A percentile compares a stretch with the other conserved stretches of the same genome.
These are phyloP conservation scores for Paracyclopina nana DNA, from an alignment of 1,140 invertebrate species.

Conservation along the genomic window DNA sequence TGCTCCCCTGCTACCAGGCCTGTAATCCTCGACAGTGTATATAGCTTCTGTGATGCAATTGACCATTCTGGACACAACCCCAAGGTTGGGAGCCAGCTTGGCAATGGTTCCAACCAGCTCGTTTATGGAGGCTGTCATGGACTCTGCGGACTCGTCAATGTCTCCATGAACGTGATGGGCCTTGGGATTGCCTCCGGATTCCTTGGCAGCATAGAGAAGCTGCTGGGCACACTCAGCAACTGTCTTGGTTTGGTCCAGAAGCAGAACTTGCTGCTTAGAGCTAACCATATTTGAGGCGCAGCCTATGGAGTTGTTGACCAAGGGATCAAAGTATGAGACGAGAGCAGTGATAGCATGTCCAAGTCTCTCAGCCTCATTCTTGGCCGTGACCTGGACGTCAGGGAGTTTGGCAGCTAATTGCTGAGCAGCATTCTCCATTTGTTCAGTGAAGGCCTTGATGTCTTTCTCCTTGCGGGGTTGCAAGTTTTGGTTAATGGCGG, in stretches of 20 bases:
- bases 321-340: slow-evolving; percentile 56
- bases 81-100: slow-evolving; percentile 60
- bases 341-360: slow-evolving; percentile 69
- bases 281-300: slow-evolving; percentile 65
- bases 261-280: slow-evolving; percentile 62
- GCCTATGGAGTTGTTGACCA: slow-evolving; percentile 59
- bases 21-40: slow-evolving; percentile 48
- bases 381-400: slow-evolving; percentile 54
- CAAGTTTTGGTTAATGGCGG: slow-evolving; percentile 62
- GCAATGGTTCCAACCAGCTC: slow-evolving; percentile 63
- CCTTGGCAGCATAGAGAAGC: slow-evolving; percentile 61
- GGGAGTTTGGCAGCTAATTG: slow-evolving; percentile 57
- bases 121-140: slow-evolving; percentile 37
- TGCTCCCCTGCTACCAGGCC: slow-evolving; percentile 23
- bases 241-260: slow-evolving; percentile 82
- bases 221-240: slow-evolving; percentile 74
- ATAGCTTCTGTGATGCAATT: slow-evolving; percentile 74
- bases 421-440: slow-evolving; percentile 39
- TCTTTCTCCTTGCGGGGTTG: slow-evolving; percentile 43
- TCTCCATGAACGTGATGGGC: slow-evolving; percentile 53
- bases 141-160: slow-evolving; percentile 57
- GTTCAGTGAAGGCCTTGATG: slow-evolving; percentile 53
- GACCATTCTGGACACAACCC: slow-evolving; percentile 56
- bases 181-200: slow-evolving; percentile 76
- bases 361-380: slow-evolving; percentile 75